Base-by-base conservation (phyloP, 2,888 invertebrate genomes). In the Cryptocephalus moraei region DNA sequence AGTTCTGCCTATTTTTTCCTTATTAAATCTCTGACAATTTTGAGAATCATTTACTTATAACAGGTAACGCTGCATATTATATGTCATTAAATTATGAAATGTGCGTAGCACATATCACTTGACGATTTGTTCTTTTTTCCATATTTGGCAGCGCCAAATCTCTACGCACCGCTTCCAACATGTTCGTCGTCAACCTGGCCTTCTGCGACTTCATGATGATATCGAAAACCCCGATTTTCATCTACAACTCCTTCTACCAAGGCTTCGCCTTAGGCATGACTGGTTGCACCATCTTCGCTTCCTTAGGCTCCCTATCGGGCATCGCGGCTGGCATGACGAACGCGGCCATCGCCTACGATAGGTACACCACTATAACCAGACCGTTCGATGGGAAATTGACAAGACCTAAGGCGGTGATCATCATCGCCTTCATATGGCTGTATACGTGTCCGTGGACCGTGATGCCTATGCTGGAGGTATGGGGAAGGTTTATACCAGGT, bases 401-500 rank as follows among this genome's bases (percentile, higher is more conserved):
- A 0, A 77, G 78, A 43, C 84, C 84, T n/a, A 89, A 90, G 69
- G 89, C 86, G 1, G 65, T 89, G 41, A 65, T 87, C 39, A 82
- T 91, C 76, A 79, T 89, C 11, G 66, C 80, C 0, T 72, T 82
- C 43, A 77, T 87, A 49, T 91, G 90, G 82, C 63, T 78, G 34
- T 91, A 89, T 64, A 77, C 83, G 0, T 75, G 85, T n/a, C 91
- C 91, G 0, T 91, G 89, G 84, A 82, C 82, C 1, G 67, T 88
- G 33, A 72, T 91, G 61, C 92, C 92, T 0, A 71, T 84, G 8
- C 75, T 88, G 46, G 84, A 86, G 64, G 78, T 89, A 34, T 93
- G 91, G 91, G 88, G 90, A n/a, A 73, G 86, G 64, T 91, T 77
- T 66, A 88, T 84, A 39, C 90, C 91, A 66, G 89, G 86, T 84